Evolutionary conservation across 2,797 vertebrate species (phyloP), one percentile per base, ranked within the genome.

Genomic region (Cheracebus regulus): DNA sequence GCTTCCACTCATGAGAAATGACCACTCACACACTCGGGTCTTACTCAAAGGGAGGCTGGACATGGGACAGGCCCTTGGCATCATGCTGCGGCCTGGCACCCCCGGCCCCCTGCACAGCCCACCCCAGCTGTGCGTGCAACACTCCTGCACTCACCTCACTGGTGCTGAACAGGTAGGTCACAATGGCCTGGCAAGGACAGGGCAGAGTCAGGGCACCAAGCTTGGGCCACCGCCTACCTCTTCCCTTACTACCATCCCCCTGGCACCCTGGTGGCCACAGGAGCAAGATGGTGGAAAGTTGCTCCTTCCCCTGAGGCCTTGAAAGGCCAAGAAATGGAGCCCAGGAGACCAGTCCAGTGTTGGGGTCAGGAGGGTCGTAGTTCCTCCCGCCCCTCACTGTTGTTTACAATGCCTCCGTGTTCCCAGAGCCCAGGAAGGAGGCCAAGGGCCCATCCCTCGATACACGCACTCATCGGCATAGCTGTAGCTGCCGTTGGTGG

Each of bases 401-500:
- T 75, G 75, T 61, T 36, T 48, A 4, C 9, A 15, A 39, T 44
- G 39, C 9, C 90, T 76, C 24, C 0, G 24, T 22, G 33, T 83
- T 76, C 84, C 86, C 67, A 28, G 24, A 30, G 22, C 12, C 82
- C 78, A 61, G 15, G 22, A 72, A 76, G 20, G 30, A 90, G 20
- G 14, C 44, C 7, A 1, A 48, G 12, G 22, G 13, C 26, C 55
- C 15, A 3, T 4, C 7, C 44, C 10, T 39, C 50, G 36, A 28
- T 2, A 41, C 10, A 9, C 30, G 33, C 26, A 96, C 99, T 99
- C 97, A 99, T 99, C 98, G 0, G 99, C 99, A 98, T 99, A 99
- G 95, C 1, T 98, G 96, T 99, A 99, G 98, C 99, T 98, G 8
- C 99, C 99, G 98, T 99, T 99, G 79, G 99, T 99, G 85, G 99